Evolutionary conservation across 2,888 invertebrate genomes (phyloP).

Genomic region (Charanyca ferruginea): DNA sequence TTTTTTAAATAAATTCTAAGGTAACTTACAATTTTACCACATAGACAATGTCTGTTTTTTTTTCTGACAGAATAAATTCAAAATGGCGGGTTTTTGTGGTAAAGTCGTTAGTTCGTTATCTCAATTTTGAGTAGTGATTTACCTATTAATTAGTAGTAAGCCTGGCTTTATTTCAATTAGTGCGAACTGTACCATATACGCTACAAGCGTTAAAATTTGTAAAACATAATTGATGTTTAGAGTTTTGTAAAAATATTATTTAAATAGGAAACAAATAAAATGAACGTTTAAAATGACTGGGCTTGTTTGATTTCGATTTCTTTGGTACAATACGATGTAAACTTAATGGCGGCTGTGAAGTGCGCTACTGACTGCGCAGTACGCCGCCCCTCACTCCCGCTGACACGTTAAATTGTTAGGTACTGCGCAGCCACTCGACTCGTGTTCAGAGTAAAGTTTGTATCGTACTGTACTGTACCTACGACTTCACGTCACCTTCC

Average conservation of each 20-base stretch:
- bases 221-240: conserved; percentile 79
- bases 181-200: conserved; percentile 63
- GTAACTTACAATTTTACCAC: conserved; percentile 30
- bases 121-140: conserved; percentile 63
- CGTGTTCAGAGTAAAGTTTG: no score
- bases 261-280: conserved; percentile 74
- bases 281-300: conserved; percentile 56
- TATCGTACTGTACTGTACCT: no score
- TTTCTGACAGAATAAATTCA: conserved; percentile 6
- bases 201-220: conserved; percentile 77
- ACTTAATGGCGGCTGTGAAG: no score
- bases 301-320: conserved; percentile 37
- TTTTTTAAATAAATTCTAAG: conserved; percentile 43
- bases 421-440: no score
- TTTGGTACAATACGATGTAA: no score
- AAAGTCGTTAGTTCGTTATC: conserved; percentile 35
- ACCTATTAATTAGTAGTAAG: conserved; percentile 58
- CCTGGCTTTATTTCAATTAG: conserved; percentile 67
- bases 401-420: no score
- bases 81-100: conserved; percentile 35
- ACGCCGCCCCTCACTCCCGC: no score
- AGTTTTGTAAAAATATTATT: conserved; percentile 79
- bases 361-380: no score
- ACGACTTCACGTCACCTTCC: no score
- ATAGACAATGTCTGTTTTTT: background rate